A percentile compares a stretch with the other conserved stretches of the same genome.
Evolutionary conservation across 2,113 vertebrate genomes (phyloP).

Genomic region (Tragelaphus imberbis): DNA sequence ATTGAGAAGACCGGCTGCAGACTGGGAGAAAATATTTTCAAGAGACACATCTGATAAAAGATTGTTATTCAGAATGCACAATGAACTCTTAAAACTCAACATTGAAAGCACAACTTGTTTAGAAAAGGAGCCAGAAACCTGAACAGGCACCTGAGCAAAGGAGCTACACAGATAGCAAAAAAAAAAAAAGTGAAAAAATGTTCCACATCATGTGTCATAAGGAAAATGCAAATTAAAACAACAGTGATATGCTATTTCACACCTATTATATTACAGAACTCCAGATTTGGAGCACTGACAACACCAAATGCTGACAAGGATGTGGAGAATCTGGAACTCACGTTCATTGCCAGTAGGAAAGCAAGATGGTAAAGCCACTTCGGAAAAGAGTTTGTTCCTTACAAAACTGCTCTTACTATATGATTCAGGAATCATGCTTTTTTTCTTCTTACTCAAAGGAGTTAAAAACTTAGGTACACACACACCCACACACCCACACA

Average conservation of each 20-base stretch:
- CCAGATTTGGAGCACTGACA: neutral
- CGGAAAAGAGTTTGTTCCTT: neutral
- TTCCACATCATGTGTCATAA: neutral
- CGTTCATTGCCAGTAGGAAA: neutral
- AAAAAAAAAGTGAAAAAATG: neutral
- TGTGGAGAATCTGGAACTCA: neutral
- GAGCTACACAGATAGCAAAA: neutral
- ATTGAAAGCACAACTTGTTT: neutral
- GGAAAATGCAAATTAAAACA: neutral
- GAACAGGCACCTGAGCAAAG: neutral
- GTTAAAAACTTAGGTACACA: neutral
- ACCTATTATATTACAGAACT: neutral
- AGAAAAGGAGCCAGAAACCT: neutral
- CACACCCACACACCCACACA: neutral
- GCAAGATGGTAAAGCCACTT: neutral
- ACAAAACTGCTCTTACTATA: neutral
- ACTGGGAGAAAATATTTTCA: neutral
- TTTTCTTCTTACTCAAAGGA: neutral
- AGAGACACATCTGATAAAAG: neutral
- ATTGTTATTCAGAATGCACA: neutral
- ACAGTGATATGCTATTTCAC: neutral
- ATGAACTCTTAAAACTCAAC: neutral
- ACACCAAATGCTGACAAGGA: neutral
- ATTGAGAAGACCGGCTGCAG: neutral
- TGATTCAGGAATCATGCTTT: neutral